phyloP scores from a whole-genome alignment of 2,113 vertebrate species.

The Catagonus wagneri region DNA sequence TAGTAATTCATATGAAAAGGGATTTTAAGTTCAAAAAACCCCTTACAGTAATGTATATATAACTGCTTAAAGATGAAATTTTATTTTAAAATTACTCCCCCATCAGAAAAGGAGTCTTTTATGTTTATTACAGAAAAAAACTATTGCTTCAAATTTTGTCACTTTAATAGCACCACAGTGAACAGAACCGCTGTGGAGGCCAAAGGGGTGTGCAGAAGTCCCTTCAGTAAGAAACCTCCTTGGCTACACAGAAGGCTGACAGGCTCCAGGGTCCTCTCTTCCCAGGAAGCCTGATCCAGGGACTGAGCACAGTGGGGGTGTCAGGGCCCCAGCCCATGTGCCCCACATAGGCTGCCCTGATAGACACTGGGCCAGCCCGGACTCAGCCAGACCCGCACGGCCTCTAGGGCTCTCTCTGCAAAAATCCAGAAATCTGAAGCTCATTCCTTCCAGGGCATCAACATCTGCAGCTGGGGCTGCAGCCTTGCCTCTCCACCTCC shows the following conservation, averaged over 20 bases:
- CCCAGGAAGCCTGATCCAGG: not conserved
- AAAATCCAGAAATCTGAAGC: too few relatives aligned
- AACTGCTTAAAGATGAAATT: not conserved
- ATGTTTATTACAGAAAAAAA: constrained; percentile 41
- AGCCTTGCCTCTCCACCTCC: too few relatives aligned
- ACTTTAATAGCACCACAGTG: not conserved
- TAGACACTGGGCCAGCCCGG: not conserved
- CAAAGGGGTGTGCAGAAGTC: not conserved
- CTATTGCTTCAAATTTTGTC: not conserved
- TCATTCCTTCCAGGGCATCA: not conserved
- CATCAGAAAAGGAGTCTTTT: not conserved
- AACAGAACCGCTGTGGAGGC: not conserved
- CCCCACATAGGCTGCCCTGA: not conserved
- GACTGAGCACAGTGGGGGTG: not conserved
- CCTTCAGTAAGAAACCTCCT: not conserved
- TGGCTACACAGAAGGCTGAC: not conserved
- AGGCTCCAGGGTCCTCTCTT: not conserved
- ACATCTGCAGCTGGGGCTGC: not conserved
- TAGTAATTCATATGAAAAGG: not conserved
- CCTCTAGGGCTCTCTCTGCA: not conserved
- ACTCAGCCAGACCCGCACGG: not conserved
- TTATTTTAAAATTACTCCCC: not conserved
- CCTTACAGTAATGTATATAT: not conserved
- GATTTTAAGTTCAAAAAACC: not conserved
- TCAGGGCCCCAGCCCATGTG: not conserved